Evolutionary conservation across 2,797 vertebrate genomes (phyloP).

Genomic region (Manis pentadactyla): DNA sequence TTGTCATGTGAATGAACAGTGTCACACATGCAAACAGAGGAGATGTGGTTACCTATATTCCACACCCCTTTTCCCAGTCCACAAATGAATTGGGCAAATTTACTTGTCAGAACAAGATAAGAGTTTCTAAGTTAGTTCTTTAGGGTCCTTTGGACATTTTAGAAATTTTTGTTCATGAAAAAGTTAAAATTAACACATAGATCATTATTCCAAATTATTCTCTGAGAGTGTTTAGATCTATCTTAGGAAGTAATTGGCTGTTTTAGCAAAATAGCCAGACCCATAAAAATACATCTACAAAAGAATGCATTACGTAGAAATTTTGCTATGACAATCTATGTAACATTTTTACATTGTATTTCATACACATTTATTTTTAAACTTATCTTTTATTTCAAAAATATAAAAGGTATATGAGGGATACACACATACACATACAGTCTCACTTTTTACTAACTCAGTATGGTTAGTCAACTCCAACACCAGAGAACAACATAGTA

Average conservation of each 20-base stretch:
- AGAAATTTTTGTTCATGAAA: constrained; percentile 23
- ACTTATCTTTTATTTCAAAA: constrained; percentile 28
- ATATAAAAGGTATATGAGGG: not conserved
- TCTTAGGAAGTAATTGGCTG: constrained; percentile 45
- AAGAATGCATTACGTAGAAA: not conserved
- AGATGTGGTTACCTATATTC: not conserved
- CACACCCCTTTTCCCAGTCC: not conserved
- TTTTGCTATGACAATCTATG: not conserved
- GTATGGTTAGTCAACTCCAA: not conserved
- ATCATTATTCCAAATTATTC: constrained; percentile 62
- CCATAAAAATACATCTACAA: not conserved
- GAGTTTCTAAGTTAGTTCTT: not conserved
- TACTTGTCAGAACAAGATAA: not conserved
- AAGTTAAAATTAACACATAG: constrained; percentile 54
- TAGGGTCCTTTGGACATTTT: not conserved
- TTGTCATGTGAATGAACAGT: not conserved
- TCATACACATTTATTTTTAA: not conserved
- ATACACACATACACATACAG: not conserved
- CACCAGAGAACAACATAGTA: not conserved
- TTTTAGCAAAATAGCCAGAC: constrained; percentile 46
- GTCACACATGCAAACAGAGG: not conserved
- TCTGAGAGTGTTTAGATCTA: not conserved
- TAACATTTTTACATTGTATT: not conserved
- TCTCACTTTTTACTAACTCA: not conserved
- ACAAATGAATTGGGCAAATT: not conserved